Base-by-base conservation (phyloP, 2,888 invertebrate genomes). In the Drosophila niveifrons region DNA sequence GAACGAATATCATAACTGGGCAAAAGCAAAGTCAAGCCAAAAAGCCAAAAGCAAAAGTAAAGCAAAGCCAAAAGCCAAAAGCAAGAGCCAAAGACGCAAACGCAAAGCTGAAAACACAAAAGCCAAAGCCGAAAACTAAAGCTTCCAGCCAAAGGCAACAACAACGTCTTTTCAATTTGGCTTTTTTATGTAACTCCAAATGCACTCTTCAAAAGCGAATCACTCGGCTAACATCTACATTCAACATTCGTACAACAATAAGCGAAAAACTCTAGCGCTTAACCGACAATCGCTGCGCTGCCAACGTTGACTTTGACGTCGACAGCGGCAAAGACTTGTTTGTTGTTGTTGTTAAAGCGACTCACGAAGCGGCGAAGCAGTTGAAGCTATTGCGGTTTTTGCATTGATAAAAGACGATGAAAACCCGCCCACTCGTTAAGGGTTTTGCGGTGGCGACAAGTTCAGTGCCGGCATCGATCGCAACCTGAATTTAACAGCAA, bases 171-270 rank as follows among this genome's bases (percentile, higher is more conserved):
- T 78, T 74, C 58, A 77, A 75, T 66, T 75, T 75, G 69, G 65
- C n/a, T 65, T 64, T 72, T 87, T 76, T 88, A 82, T 90, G 88
- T 85, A 85, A 88, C 84, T 75, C 66, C 72, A 80, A 84, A 82
- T 80, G 86, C 88, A 89, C 80, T 88, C 72, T 76, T 85, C 65
- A 70, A 65, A 75, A 66, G 47, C 66, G 68, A 68, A 66, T 67
- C 69, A 66, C 63, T 55, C 57, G 41, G 65, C 70, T 53, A 67
- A 53, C 78, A 59, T 56, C 69, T 36, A 48, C 50, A 63, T 44
- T 44, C 58, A 59, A 44, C 59, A 59, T 23, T 23, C 23, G 23
- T 23, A 23, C 23, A 23, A 23, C 23, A 23, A 23, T 6, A 23
- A 44, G 28, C 61, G 13, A 53, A 71, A 51, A 51, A 63, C 53